Evolutionary conservation across 1,140 invertebrate genomes (phyloP), one percentile per base, ranked within the genome.

Genomic region (Venturia canescens): DNA sequence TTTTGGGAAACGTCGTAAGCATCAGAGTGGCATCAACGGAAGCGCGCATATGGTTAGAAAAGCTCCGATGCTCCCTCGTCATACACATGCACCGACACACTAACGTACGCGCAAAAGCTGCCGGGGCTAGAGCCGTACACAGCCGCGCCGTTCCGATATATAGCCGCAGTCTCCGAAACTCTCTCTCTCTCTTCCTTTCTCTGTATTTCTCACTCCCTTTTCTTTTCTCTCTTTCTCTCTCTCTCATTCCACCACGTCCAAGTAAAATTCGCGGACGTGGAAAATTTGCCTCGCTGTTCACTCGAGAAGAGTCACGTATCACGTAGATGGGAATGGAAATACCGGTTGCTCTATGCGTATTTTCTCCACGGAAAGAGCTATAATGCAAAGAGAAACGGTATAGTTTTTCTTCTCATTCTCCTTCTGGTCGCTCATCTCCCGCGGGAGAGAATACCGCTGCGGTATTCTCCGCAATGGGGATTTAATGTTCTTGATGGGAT

Each of bases 11-110:
- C 18, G 15, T 60, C 27, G 9, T 13, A 26, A 53, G 50, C 15
- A 67, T 66, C 63, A 81, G 44, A 16, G 44, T 15, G 77, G 83
- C 66, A 83, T 27, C n/a, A 63, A 63, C 60, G 60, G 3, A 63
- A 63, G n/a, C 23, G n/a, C 23, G 26, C 60, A 63, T 63, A 63
- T 63, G 60, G 60, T 63, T 63, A 23, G 21, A 13, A 27, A 63
- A 63, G 60, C 60, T 63, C 23, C 53, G 16, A 57, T 57, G 18
- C 26, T 26, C 27, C 60, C 23, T 63, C n/a, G 50, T 53, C 50
- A n/a, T 21, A 53, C 50, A 53, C 50, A 53, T 53, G 18, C 50
- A 53, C 50, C 13, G 38, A 3, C 38, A 44, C 38, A 44, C 38
- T 11, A 44, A 44, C 7, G 11, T 44, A 44, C 38, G 11, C 38